phyloP scores from a whole-genome alignment of 2,888 invertebrate species.

The Strigamia transsilvanica region DNA sequence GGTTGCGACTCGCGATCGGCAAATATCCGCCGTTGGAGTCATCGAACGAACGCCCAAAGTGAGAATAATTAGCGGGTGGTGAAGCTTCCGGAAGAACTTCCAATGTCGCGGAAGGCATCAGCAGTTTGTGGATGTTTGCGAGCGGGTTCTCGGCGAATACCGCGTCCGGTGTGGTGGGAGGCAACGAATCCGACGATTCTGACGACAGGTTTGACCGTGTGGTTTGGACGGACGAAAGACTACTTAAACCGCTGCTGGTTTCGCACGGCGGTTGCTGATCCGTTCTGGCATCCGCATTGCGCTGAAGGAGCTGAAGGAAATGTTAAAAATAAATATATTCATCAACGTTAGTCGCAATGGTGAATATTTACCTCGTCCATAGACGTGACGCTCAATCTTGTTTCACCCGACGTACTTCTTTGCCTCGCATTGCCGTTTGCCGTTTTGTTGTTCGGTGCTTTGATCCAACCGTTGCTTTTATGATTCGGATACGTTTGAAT shows the following conservation, averaged over 20 bases:
- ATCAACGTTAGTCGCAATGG: neutral
- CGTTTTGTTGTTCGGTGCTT: constrained; percentile 8
- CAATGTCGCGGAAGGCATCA: neutral
- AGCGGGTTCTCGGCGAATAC: constrained; percentile 55
- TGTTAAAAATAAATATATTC: neutral
- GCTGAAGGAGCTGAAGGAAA: constrained; percentile 23
- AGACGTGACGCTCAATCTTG: constrained; percentile 52
- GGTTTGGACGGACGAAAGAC: constrained; percentile 55
- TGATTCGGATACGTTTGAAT: neutral
- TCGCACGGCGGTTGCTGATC: constrained; percentile 20
- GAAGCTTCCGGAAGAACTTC: neutral
- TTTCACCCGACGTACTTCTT: constrained; percentile 54
- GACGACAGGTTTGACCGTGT: constrained; percentile 54
- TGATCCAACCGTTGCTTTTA: constrained; percentile 1
- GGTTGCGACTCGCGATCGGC: neutral
- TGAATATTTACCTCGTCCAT: constrained; percentile 53
- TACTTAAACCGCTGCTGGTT: constrained; percentile 43
- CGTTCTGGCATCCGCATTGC: constrained; percentile 10
- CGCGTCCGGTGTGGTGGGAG: constrained; percentile 55
- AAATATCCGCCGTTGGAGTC: constrained; percentile 15
- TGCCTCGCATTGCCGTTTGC: constrained; percentile 33
- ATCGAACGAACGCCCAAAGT: constrained; percentile 42
- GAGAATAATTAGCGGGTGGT: constrained; percentile 41
- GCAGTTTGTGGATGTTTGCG: neutral
- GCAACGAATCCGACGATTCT: constrained; percentile 52